Base-by-base conservation (phyloP, 2,888 invertebrate genomes). In the Lacanobia oleracea region DNA sequence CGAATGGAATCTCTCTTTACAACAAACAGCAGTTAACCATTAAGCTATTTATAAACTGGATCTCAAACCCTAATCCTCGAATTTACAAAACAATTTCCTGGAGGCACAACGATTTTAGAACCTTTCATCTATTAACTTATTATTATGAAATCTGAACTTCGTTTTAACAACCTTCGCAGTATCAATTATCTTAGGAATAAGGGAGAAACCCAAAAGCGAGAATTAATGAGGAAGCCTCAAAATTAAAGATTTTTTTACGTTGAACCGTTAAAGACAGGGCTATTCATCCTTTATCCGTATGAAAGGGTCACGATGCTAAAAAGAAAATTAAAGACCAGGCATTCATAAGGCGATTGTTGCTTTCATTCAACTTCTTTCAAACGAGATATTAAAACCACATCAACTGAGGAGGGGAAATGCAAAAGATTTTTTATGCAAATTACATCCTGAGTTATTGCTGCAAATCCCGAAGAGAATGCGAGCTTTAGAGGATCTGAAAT, bases 271-370 rank as follows among this genome's bases (percentile, higher is more conserved):
- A 83, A 81, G 75, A 72, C 67, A 60, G 70, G 71, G 62, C 86
- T 74, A 86, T 90, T 89, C 88, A 88, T 87, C 83, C 87, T 86
- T 89, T 88, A 86, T 87, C 72, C 74, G 80, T 74, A 77, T 80
- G 77, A 90, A 91, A 90, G 90, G 90, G 90, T 88, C 86, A 87
- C 79, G 84, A 79, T 82, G 81, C 86, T 90, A 89, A 91, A 91
- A 89, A 88, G 82, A 89, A 91, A 90, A 91, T 91, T 89, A 90
- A 91, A 91, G 83, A 83, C 75, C 76, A 67, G 75, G 79, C 85
- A 87, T 91, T 93, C 88, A 89, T 88, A 89, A 89, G 88, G 80
- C 84, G 85, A 89, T 91, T 90, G 90, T 91, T 88, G 87, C 86
- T 86, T 86, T 83, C 73, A 80, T 83, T 82, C 82, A 76, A 78